Evolutionary conservation across 2,113 vertebrate species (phyloP).

Genomic region (Crotalus helleri): DNA sequence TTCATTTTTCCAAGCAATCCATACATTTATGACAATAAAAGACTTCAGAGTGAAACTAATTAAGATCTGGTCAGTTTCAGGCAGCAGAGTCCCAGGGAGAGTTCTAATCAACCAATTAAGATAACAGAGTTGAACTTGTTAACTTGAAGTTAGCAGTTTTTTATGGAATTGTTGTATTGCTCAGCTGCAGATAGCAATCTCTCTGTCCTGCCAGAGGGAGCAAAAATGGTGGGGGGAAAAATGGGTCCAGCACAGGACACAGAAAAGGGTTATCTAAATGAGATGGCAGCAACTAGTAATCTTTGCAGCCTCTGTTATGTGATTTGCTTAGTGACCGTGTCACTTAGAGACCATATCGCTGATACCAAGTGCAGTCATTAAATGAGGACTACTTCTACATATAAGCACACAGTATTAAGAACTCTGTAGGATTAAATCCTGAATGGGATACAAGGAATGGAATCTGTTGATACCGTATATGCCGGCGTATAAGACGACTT

Average conservation of each 20-base stretch:
- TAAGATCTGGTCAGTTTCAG: not conserved
- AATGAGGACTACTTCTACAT: not conserved
- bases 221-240: not conserved
- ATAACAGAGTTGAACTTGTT: not conserved
- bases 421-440: not conserved
- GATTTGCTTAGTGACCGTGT: not conserved
- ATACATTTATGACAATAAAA: not conserved
- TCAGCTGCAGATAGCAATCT: not conserved
- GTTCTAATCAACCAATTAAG: not conserved
- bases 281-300: not conserved
- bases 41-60: not conserved
- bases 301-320: not conserved
- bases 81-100: not conserved
- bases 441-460: not conserved
- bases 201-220: not conserved
- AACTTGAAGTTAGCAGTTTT: not conserved
- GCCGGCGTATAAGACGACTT: too few species aligned
- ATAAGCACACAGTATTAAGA: not conserved
- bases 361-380: not conserved
- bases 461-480: too few species aligned
- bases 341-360: not conserved
- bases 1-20: not conserved
- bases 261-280: not conserved
- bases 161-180: not conserved
- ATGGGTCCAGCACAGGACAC: not conserved